These are phyloP conservation scores for Poecilia velifera DNA, from an alignment of 2,797 vertebrate species.

Conservation along the genomic window DNA sequence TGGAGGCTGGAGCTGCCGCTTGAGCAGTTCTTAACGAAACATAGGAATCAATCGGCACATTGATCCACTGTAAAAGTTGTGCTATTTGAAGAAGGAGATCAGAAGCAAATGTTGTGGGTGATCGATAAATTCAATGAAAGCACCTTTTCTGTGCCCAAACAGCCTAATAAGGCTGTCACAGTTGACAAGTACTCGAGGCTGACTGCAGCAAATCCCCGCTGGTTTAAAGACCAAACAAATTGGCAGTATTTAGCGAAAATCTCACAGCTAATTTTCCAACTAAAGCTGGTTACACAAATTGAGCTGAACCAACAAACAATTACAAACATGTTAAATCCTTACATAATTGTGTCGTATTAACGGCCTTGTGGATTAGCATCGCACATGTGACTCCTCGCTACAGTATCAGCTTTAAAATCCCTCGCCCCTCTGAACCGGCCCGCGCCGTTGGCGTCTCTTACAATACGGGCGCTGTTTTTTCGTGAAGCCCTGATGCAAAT, in stretches of 20 bases:
- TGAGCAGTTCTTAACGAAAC: conserved; percentile 61
- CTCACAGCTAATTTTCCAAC: conserved; percentile 73
- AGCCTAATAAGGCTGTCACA: conserved; percentile 62
- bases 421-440: conserved; percentile 34
- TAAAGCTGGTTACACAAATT: conserved; percentile 81
- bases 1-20: conserved; percentile 51
- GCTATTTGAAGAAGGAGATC: conserved; percentile 37
- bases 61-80: conserved; percentile 47
- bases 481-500: conserved; percentile 72
- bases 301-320: conserved; percentile 81
- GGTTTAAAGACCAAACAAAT: conserved; percentile 73
- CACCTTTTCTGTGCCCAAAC: conserved; percentile 58
- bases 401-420: conserved; percentile 61
- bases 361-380: conserved; percentile 71
- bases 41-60: conserved; percentile 57
- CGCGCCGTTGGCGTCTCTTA: conserved; percentile 8
- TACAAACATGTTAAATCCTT: conserved; percentile 78
- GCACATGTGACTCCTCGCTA: conserved; percentile 59
- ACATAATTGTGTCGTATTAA: conserved; percentile 77
- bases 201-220: conserved; percentile 60
- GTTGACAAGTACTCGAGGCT: conserved; percentile 46
- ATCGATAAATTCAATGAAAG: conserved; percentile 63
- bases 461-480: conserved; percentile 37
- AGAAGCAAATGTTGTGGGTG: conserved; percentile 50
- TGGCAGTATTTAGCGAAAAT: conserved; percentile 70